Conservation (phyloP, 2,888 invertebrate species). For the Chelonus formosanus region DNA sequence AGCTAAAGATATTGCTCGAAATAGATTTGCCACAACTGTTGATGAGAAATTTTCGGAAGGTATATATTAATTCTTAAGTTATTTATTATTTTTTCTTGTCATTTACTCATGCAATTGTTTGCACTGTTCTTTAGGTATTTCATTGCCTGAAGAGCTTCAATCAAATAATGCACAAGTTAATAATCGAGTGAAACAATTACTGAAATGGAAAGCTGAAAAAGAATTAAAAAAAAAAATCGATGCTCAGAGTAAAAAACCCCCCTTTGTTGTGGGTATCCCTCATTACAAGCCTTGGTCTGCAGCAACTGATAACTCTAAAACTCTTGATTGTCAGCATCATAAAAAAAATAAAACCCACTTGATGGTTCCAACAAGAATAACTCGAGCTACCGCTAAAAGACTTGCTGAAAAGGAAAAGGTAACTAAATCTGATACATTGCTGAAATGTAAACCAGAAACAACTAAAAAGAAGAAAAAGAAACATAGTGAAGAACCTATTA, state of each 20-base stretch:
- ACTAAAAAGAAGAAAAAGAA: too few species aligned
- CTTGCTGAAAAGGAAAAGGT: constrained; percentile 37
- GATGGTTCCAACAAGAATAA: constrained; percentile 45
- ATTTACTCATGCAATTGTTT: too few species aligned
- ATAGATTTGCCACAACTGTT: constrained; percentile 35
- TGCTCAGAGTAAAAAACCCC: constrained; percentile 47
- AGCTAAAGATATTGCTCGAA: constrained; percentile 23
- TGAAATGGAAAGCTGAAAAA: constrained; percentile 50
- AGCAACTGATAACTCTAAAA: constrained; percentile 16
- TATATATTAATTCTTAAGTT: constrained; percentile 4
- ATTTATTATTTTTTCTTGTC: background rate
- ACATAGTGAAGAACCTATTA: too few species aligned
- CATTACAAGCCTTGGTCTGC: constrained; percentile 55
- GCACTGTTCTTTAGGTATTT: too few species aligned
- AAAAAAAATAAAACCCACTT: background rate
- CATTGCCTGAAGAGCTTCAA: background rate
- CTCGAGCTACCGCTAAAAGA: constrained; percentile 56
- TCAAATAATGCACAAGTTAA: background rate
- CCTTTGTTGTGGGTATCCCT: constrained; percentile 54
- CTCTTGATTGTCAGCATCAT: constrained; percentile 33
- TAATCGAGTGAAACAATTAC: constrained; percentile 38
- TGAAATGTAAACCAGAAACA: background rate
- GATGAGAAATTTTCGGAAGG: background rate
- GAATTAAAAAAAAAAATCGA: constrained; percentile 44
- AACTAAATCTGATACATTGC: background rate